A percentile compares a stretch with the other conserved stretches of the same genome.
phyloP scores from a whole-genome alignment of 2,113 vertebrate species.

The Chroicocephalus ridibundus region DNA sequence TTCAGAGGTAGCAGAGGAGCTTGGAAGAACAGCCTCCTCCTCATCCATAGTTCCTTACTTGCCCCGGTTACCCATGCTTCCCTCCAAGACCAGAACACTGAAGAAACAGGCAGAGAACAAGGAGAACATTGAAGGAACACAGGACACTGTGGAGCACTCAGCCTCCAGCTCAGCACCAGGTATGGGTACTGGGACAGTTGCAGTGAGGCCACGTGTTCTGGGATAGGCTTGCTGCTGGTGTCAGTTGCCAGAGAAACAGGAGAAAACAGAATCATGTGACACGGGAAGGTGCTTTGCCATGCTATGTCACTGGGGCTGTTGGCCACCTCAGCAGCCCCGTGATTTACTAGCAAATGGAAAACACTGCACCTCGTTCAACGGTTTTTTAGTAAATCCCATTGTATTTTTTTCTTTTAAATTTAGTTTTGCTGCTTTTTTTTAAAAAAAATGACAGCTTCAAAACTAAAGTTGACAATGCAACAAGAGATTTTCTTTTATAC shows the following conservation, averaged over 20 bases:
- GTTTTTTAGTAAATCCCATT: neutral
- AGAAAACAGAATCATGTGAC: neutral
- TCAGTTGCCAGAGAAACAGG: neutral
- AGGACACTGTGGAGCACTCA: constrained; percentile 75
- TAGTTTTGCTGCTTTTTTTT: neutral
- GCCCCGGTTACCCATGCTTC: constrained; percentile 88
- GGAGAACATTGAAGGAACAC: constrained; percentile 92
- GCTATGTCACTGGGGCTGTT: neutral
- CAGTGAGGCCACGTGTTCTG: neutral
- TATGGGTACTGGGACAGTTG: neutral
- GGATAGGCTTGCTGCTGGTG: neutral
- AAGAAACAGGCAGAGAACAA: constrained; percentile 96
- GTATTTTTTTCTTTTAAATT: neutral
- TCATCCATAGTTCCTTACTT: constrained; percentile 82
- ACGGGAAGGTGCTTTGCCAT: neutral
- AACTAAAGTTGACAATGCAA: neutral
- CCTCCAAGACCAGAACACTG: constrained; percentile 89
- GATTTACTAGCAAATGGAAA: neutral
- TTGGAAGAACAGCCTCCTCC: constrained; percentile 88
- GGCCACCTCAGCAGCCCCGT: neutral
- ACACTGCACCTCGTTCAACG: neutral
- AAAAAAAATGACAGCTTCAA: neutral
- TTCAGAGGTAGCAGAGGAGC: constrained; percentile 95
- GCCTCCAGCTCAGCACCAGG: constrained; percentile 79
- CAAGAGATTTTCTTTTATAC: neutral